Evolutionary conservation across 2,888 invertebrate species (phyloP).

Genomic region (Rotaria sp.): DNA sequence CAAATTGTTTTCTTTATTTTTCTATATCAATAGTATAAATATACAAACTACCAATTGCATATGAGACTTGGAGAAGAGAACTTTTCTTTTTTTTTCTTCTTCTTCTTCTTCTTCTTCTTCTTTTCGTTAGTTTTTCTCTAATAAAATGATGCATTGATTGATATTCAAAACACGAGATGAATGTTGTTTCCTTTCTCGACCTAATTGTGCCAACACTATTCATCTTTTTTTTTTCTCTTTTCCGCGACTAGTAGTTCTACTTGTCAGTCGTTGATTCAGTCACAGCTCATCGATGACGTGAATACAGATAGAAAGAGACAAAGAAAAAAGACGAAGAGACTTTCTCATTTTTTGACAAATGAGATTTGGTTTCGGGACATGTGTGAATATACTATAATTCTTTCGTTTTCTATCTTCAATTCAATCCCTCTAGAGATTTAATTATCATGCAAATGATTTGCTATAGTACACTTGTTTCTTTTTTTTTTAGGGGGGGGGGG

Average conservation of each 20-base stretch:
- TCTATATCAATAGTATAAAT: not conserved
- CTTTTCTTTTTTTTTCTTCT: not conserved
- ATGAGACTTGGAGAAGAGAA: not conserved
- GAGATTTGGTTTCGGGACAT: not conserved
- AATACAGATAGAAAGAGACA: not conserved
- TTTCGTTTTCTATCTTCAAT: not conserved
- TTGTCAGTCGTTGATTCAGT: not conserved
- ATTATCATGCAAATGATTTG: constrained; percentile 11
- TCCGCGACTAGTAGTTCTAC: not conserved
- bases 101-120: not conserved
- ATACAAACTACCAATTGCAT: not conserved
- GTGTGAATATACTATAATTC: not conserved
- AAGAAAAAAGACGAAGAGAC: not conserved
- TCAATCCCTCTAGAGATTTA: not conserved
- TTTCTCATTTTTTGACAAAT: not conserved
- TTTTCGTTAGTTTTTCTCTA: not conserved
- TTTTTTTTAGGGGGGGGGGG: too few relatives aligned
- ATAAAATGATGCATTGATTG: not conserved
- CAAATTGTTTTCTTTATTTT: not conserved
- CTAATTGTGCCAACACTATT: not conserved
- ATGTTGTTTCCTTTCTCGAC: not conserved
- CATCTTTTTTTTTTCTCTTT: not conserved
- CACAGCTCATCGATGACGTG: not conserved
- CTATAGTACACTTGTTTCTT: not conserved
- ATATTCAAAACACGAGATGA: not conserved